phyloP scores from a whole-genome alignment of 2,797 vertebrate genomes.

The Pseudochromis fuscus region DNA sequence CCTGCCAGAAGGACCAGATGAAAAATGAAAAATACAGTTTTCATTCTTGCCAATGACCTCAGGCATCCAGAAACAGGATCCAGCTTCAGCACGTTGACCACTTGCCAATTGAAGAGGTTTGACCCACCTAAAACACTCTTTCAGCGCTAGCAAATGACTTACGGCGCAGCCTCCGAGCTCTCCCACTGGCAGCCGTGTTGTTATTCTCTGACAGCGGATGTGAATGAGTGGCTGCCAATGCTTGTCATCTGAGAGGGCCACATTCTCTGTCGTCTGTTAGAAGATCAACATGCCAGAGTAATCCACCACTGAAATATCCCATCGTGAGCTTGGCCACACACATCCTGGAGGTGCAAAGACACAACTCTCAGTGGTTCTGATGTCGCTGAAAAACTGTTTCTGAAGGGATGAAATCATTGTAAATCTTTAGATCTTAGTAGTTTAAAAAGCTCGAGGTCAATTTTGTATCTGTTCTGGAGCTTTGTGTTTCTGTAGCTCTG shows the following conservation, averaged over 20 bases:
- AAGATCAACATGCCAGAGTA: slow-evolving; percentile 75
- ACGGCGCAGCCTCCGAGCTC: slow-evolving; percentile 26
- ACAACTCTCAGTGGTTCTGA: slow-evolving; percentile 1
- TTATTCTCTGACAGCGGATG: slow-evolving; percentile 71
- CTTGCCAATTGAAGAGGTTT: slow-evolving; percentile 48
- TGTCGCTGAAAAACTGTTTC: slow-evolving; percentile 8
- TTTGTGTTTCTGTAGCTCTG: no score
- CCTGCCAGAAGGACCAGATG: slow-evolving; percentile 70
- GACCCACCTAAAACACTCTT: slow-evolving; percentile 62
- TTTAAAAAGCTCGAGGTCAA: no score
- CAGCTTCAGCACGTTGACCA: slow-evolving; percentile 39
- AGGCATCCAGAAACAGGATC: slow-evolving; percentile 45
- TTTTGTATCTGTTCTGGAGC: no score
- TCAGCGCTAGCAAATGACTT: slow-evolving; percentile 53
- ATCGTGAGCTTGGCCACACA: slow-evolving; percentile 53
- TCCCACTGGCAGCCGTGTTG: slow-evolving; percentile 47
- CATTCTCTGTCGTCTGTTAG: slow-evolving; percentile 68
- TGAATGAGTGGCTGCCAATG: slow-evolving; percentile 63
- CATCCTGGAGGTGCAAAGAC: slow-evolving; percentile 38
- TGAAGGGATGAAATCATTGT: neutral
- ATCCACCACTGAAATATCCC: slow-evolving; percentile 75
- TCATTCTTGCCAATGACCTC: slow-evolving; percentile 65
- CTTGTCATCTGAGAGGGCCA: slow-evolving; percentile 74
- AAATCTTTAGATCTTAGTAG: neutral
- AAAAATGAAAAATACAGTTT: slow-evolving; percentile 41